A percentile compares a stretch with the other conserved stretches of the same genome.
Evolutionary conservation across 2,888 invertebrate genomes (phyloP).

Genomic region (Idaea dimidiata): DNA sequence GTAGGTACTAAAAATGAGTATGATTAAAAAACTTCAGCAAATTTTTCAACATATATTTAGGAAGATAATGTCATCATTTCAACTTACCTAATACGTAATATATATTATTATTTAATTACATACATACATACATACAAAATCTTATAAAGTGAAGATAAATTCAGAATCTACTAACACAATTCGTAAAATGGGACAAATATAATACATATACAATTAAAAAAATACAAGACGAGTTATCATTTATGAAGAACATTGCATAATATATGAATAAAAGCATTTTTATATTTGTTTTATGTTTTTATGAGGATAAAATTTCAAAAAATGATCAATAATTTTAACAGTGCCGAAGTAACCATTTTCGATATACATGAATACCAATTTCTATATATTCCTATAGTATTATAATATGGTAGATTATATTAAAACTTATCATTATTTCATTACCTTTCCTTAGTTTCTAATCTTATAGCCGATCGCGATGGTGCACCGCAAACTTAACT

Average conservation of each 20-base stretch:
- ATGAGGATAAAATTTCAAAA: too few species aligned
- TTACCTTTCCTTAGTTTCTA: too few species aligned
- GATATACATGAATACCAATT: too few species aligned
- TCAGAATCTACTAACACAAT: neutral
- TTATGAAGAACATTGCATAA: neutral
- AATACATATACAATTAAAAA: neutral
- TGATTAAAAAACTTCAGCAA: constrained; percentile 38
- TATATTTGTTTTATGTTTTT: neutral
- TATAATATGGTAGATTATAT: too few species aligned
- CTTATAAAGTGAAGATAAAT: neutral
- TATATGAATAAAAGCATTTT: neutral
- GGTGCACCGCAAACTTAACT: too few species aligned
- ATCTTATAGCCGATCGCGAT: too few species aligned
- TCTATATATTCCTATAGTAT: too few species aligned
- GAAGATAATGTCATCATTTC: constrained; percentile 70
- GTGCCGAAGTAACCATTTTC: too few species aligned
- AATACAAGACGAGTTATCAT: too few species aligned
- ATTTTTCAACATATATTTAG: constrained; percentile 73
- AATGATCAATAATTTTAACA: too few species aligned
- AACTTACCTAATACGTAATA: constrained; percentile 17
- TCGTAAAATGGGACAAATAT: neutral
- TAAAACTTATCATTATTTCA: too few species aligned
- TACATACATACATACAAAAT: too few species aligned
- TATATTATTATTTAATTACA: neutral
- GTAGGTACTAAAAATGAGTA: neutral